These are phyloP conservation scores for Spea bombifrons DNA, from an alignment of 2,113 vertebrate genomes.

Conservation along the genomic window DNA sequence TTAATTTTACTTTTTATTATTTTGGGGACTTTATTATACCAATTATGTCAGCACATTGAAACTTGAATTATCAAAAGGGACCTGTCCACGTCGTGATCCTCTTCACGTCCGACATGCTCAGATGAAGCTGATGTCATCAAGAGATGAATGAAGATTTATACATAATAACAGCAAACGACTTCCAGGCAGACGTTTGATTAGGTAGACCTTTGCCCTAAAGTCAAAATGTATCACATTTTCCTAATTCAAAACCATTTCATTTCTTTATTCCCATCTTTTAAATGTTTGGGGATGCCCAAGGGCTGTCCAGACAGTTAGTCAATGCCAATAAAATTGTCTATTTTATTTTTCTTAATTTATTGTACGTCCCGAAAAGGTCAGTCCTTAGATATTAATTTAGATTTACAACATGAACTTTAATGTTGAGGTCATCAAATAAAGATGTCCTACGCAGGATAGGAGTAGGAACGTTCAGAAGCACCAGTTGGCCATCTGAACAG, in stretches of 20 bases:
- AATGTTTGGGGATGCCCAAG: background rate
- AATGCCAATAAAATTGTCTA: slow-evolving; percentile 27
- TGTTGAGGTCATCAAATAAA: too few species aligned
- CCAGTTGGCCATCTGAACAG: too few species aligned
- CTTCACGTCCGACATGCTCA: too few species aligned
- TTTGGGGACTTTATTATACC: too few species aligned
- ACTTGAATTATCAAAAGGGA: too few species aligned
- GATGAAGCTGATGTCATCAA: background rate
- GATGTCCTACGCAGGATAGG: too few species aligned
- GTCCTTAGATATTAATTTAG: background rate
- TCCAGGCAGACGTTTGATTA: slow-evolving; percentile 16
- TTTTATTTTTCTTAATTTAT: background rate
- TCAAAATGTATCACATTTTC: slow-evolving; percentile 21
- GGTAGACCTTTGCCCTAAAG: slow-evolving; percentile 9
- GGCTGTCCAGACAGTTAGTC: slow-evolving; percentile 29
- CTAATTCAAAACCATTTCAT: slow-evolving; percentile 2
- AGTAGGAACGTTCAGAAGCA: too few species aligned
- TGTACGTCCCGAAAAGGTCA: slow-evolving; percentile 22
- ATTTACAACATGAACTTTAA: too few species aligned
- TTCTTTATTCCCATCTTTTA: slow-evolving; percentile 6
- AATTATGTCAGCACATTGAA: too few species aligned
- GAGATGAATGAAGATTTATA: background rate
- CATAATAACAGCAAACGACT: background rate
- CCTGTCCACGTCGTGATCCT: too few species aligned
- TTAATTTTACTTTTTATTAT: too few species aligned